These are phyloP conservation scores for Sebastes trivittatus DNA, from an alignment of 2,797 vertebrate genomes.

Conservation along the genomic window DNA sequence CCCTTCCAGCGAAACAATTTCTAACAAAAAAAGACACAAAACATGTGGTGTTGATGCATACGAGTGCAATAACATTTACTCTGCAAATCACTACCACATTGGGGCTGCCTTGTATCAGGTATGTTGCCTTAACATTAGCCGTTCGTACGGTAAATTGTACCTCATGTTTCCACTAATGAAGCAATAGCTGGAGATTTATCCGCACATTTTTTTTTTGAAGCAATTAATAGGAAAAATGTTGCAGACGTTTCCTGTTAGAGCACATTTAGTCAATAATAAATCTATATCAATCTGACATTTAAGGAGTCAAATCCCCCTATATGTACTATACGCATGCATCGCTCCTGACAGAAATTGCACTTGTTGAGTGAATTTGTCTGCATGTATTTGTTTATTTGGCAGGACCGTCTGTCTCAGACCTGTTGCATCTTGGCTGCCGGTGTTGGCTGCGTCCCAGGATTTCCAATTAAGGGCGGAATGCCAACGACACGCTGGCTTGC, in stretches of 20 bases:
- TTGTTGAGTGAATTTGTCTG: slow-evolving; percentile 1
- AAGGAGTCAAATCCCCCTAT: background rate
- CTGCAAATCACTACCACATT: slow-evolving; percentile 89
- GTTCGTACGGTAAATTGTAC: slow-evolving; percentile 45
- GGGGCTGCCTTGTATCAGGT: slow-evolving; percentile 74
- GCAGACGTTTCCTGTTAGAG: slow-evolving; percentile 18
- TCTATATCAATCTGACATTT: slow-evolving; percentile 17
- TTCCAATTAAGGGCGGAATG: slow-evolving; percentile 71
- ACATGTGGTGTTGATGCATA: slow-evolving; percentile 75
- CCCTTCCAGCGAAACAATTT: slow-evolving; percentile 44
- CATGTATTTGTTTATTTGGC: slow-evolving; percentile 47
- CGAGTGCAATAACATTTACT: slow-evolving; percentile 83
- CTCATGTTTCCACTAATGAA: slow-evolving; percentile 39
- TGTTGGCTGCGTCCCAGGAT: slow-evolving; percentile 79
- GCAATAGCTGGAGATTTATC: slow-evolving; percentile 3
- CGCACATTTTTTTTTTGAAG: background rate
- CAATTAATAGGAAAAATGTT: slow-evolving; percentile 19
- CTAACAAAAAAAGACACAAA: slow-evolving; percentile 61
- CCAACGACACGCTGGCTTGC: slow-evolving; percentile 53
- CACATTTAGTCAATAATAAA: slow-evolving; percentile 17
- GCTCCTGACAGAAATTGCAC: background rate
- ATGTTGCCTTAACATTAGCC: slow-evolving; percentile 58
- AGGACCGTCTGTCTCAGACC: slow-evolving; percentile 62
- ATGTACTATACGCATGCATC: background rate
- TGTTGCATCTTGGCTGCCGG: slow-evolving; percentile 74